These are phyloP conservation scores for Ariolimax columbianus DNA, from an alignment of 2,888 invertebrate species.

Conservation along the genomic window DNA sequence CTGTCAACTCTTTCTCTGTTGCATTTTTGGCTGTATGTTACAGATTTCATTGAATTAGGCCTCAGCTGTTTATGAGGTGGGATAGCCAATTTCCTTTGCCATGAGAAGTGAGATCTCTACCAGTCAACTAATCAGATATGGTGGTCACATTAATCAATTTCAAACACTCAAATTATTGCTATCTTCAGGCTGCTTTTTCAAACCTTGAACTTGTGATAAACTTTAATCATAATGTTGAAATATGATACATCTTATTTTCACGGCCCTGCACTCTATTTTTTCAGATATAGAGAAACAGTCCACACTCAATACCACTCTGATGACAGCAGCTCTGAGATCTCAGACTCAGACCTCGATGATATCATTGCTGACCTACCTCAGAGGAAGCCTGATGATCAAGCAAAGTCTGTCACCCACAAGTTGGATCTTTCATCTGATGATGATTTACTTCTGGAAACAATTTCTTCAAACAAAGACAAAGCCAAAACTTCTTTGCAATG, in stretches of 20 bases:
- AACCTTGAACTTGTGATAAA: too few relatives aligned
- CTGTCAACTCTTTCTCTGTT: too few relatives aligned
- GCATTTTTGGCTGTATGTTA: too few relatives aligned
- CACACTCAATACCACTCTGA: conserved; percentile 8
- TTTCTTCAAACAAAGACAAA: background rate
- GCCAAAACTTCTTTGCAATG: background rate
- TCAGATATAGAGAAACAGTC: background rate
- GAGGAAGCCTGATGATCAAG: background rate
- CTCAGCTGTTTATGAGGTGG: too few relatives aligned
- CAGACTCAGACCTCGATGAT: conserved; percentile 38
- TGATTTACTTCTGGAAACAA: background rate
- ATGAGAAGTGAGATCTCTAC: too few relatives aligned
- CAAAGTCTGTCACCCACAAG: background rate
- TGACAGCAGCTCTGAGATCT: background rate
- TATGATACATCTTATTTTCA: background rate
- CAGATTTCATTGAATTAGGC: too few relatives aligned
- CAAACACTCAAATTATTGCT: too few relatives aligned
- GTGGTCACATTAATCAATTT: too few relatives aligned
- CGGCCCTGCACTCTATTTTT: background rate
- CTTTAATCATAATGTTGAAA: background rate
- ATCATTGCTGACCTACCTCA: conserved; percentile 7
- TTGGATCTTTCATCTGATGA: conserved; percentile 29
- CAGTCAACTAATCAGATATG: too few relatives aligned
- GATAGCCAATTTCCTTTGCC: too few relatives aligned
- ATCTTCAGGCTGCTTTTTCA: too few relatives aligned